These are phyloP conservation scores for Trichonephila clavipes DNA, from an alignment of 1,140 invertebrate species.

Conservation along the genomic window DNA sequence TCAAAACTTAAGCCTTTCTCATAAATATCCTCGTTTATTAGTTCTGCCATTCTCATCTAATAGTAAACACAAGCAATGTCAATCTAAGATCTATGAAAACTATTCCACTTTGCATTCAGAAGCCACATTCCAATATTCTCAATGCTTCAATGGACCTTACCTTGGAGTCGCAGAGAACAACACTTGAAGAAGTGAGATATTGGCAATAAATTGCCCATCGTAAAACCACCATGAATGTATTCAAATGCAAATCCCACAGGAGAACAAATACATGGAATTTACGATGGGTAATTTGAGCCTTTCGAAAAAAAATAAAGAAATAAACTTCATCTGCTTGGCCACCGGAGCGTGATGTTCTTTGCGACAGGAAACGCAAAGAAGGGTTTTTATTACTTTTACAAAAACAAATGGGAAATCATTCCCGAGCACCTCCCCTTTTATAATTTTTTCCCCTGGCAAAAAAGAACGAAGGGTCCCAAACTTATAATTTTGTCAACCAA, in stretches of 20 bases:
- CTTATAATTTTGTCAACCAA: conserved; percentile 31
- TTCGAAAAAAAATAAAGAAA: too few relatives aligned
- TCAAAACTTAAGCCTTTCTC: too few relatives aligned
- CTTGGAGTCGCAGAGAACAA: neutral
- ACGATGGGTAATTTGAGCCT: neutral
- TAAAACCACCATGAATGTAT: neutral
- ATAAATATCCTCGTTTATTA: neutral
- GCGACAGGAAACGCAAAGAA: conserved; percentile 10
- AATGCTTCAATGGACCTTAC: conserved; percentile 5
- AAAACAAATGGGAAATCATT: conserved; percentile 27
- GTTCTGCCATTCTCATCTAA: neutral
- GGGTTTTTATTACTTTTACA: conserved; percentile 13
- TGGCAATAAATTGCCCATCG: conserved; percentile 14
- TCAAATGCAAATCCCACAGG: conserved; percentile 17
- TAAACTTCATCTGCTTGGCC: neutral
- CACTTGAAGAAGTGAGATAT: neutral
- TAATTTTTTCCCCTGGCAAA: neutral
- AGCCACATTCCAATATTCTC: neutral
- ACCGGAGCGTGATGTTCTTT: neutral
- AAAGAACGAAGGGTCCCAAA: neutral
- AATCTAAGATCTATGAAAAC: too few relatives aligned
- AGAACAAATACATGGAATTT: neutral
- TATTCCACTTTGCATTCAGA: neutral
- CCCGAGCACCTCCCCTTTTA: neutral
- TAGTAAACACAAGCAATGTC: neutral